These are phyloP conservation scores for Scaptomyza hsui DNA, from an alignment of 1,140 invertebrate genomes.

Conservation along the genomic window DNA sequence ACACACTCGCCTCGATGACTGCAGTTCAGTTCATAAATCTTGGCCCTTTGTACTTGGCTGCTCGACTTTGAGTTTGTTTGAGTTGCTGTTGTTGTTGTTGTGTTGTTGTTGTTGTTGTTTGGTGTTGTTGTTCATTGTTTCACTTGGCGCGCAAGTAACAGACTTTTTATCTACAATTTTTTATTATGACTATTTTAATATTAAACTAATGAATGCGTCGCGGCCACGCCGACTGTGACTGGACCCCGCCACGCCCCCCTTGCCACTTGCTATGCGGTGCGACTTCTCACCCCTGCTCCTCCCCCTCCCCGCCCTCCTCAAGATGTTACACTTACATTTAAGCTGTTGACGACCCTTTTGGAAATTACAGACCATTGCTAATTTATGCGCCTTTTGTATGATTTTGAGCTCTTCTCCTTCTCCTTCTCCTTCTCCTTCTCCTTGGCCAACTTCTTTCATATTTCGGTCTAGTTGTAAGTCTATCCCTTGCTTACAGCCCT, in stretches of 20 bases:
- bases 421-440: neutral
- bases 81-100: constrained; percentile 36
- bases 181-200: constrained; percentile 81
- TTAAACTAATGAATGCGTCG: constrained; percentile 79
- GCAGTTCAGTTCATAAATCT: constrained; percentile 80
- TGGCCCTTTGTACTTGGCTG: constrained; percentile 60
- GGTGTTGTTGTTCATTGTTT: constrained; percentile 67
- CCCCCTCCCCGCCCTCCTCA: no score
- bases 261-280: constrained; percentile 28
- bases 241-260: neutral
- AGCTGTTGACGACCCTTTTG: constrained; percentile 63
- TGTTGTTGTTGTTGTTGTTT: constrained; percentile 9
- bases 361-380: constrained; percentile 81
- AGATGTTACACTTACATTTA: constrained; percentile 33
- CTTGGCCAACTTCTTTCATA: constrained; percentile 6
- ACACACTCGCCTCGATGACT: constrained; percentile 33
- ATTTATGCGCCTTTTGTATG: constrained; percentile 81
- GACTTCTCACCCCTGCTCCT: constrained; percentile 47
- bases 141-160: constrained; percentile 40
- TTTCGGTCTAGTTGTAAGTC: neutral
- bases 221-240: constrained; percentile 70
- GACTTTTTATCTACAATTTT: constrained; percentile 73
- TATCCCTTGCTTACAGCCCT: neutral
- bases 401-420: constrained; percentile 59
- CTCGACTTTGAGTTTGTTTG: constrained; percentile 42